These are phyloP conservation scores for Malthinus seriepunctatus DNA, from an alignment of 2,888 invertebrate species.

Conservation along the genomic window DNA sequence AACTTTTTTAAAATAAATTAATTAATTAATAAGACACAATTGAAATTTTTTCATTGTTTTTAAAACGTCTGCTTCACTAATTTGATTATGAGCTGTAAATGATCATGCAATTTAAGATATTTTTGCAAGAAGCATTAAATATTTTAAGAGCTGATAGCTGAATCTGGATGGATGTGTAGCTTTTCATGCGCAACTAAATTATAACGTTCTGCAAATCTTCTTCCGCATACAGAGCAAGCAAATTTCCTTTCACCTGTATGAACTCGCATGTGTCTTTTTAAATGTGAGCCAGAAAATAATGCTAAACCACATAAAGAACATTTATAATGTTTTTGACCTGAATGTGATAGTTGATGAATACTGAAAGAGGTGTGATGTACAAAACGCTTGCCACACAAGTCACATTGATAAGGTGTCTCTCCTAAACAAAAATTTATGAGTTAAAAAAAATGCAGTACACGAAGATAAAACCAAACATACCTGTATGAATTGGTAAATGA, in stretches of 20 bases:
- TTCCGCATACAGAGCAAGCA: constrained; percentile 62
- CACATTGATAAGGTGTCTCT: constrained; percentile 47
- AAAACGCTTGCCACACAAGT: constrained; percentile 50
- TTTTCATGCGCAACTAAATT: constrained; percentile 48
- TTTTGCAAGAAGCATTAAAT: too few relatives aligned
- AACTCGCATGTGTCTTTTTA: constrained; percentile 68
- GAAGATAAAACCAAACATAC: background rate
- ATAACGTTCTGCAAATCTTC: constrained; percentile 63
- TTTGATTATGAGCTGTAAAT: too few relatives aligned
- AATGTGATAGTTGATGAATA: constrained; percentile 69
- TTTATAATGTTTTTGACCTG: constrained; percentile 63
- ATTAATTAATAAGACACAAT: too few relatives aligned
- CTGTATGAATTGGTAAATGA: constrained; percentile 60
- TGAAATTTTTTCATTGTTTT: too few relatives aligned
- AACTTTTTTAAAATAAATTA: too few relatives aligned
- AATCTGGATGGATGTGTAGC: constrained; percentile 31
- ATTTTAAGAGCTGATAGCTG: background rate
- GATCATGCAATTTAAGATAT: too few relatives aligned
- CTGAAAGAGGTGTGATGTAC: constrained; percentile 72
- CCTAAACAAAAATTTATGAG: constrained; percentile 32
- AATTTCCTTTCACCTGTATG: constrained; percentile 67
- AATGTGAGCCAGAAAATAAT: constrained; percentile 67
- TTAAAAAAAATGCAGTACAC: constrained; percentile 4
- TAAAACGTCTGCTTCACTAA: too few relatives aligned
- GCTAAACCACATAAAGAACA: constrained; percentile 64